Evolutionary conservation across 2,113 vertebrate species (phyloP).

Genomic region (Malurus elegans): DNA sequence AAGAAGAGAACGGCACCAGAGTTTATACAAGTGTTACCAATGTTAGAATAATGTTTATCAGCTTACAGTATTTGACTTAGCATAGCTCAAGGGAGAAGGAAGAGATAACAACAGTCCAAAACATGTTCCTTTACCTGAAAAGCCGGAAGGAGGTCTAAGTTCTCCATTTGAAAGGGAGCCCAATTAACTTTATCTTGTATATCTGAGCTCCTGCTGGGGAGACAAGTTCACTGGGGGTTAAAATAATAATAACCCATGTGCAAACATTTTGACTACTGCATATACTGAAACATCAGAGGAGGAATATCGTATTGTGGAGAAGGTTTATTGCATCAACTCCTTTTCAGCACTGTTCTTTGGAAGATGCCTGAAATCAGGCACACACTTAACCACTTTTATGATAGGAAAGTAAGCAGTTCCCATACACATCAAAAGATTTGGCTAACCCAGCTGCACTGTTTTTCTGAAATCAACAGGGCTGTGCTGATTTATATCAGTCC

Average conservation of each 20-base stretch:
- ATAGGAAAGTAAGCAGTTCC: background rate
- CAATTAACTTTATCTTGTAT: constrained; percentile 62
- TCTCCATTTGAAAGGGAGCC: constrained; percentile 44
- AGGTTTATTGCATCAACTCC: background rate
- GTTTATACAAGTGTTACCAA: constrained; percentile 35
- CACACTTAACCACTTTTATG: background rate
- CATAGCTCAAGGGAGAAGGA: constrained; percentile 63
- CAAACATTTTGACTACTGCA: constrained; percentile 35
- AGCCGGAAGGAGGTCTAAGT: constrained; percentile 38
- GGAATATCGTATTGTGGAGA: background rate
- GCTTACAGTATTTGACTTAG: constrained; percentile 57
- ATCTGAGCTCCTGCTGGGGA: constrained; percentile 49
- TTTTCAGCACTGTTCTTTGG: background rate
- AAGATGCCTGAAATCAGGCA: background rate
- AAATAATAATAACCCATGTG: constrained; percentile 8
- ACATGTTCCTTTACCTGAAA: constrained; percentile 52
- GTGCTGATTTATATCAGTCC: background rate
- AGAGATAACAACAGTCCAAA: constrained; percentile 64
- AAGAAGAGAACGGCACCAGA: background rate
- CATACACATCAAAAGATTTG: background rate
- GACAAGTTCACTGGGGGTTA: constrained; percentile 44
- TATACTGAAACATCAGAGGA: background rate
- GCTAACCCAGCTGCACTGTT: background rate
- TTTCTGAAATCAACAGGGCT: background rate
- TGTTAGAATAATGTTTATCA: constrained; percentile 61